Conservation (phyloP, 2,888 invertebrate species). For the Ornithoptera alexandrae region DNA sequence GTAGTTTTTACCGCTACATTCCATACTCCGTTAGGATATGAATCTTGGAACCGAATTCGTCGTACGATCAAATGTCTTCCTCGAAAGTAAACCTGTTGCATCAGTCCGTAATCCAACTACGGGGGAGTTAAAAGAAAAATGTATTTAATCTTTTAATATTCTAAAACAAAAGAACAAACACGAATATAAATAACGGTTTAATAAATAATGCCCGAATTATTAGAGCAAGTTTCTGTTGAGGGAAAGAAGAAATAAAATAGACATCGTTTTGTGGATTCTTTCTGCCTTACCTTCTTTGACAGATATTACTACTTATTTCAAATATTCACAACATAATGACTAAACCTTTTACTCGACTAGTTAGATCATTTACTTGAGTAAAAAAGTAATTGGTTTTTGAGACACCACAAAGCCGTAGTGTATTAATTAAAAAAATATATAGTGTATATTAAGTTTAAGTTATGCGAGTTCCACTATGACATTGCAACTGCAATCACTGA, state of each 20-base stretch:
- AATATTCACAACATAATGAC: too few species aligned
- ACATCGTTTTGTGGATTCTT: neutral
- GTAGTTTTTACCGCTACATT: conserved; percentile 5
- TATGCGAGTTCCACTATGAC: neutral
- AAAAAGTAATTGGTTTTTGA: too few species aligned
- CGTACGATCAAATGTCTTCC: conserved; percentile 2
- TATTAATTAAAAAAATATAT: neutral
- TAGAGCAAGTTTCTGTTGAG: neutral
- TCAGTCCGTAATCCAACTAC: neutral
- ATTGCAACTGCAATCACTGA: neutral
- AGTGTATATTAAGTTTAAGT: neutral
- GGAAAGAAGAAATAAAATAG: conserved; percentile 8
- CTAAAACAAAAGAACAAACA: conserved; percentile 6
- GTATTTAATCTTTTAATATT: conserved; percentile 15
- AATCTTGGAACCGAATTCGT: conserved; percentile 8
- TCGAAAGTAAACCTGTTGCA: conserved; percentile 19
- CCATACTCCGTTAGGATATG: conserved; percentile 10
- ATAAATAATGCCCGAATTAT: conserved; percentile 16
- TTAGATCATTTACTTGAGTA: too few species aligned
- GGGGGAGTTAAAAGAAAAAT: neutral
- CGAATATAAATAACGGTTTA: neutral
- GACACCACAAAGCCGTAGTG: too few species aligned
- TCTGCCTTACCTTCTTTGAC: neutral
- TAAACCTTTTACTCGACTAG: too few species aligned
- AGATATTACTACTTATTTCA: too few species aligned